These are phyloP conservation scores for Calyptomena viridis DNA, from an alignment of 2,113 vertebrate genomes.

Conservation along the genomic window DNA sequence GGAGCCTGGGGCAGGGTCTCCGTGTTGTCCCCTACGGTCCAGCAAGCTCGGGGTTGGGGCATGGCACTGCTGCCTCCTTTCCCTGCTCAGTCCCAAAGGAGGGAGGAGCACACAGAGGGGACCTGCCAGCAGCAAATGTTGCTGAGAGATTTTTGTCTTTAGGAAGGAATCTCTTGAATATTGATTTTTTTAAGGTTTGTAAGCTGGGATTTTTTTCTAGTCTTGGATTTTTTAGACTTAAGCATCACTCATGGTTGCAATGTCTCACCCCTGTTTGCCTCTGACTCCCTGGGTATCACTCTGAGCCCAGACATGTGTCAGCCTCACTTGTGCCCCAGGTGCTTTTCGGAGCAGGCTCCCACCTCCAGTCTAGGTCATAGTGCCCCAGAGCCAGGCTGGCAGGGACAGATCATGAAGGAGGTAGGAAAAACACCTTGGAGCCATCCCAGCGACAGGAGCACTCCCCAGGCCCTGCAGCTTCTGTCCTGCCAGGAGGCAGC, in stretches of 20 bases:
- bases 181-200: background rate
- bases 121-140: background rate
- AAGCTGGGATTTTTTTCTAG: background rate
- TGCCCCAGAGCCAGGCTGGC: background rate
- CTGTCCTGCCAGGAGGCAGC: accelerated
- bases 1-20: background rate
- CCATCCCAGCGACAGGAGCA: background rate
- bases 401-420: background rate
- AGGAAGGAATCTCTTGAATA: background rate
- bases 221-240: background rate
- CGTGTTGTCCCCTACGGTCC: background rate
- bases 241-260: background rate
- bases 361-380: background rate
- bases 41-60: background rate
- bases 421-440: background rate
- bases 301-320: background rate
- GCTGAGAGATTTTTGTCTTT: background rate
- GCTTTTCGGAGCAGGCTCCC: background rate
- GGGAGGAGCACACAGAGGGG: background rate
- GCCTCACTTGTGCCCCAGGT: background rate
- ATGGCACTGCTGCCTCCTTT: background rate
- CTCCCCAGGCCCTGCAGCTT: background rate
- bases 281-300: background rate
- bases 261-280: background rate
- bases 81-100: background rate